Conservation (phyloP, 2,888 invertebrate species). For the Lasioglossum figueresi region DNA sequence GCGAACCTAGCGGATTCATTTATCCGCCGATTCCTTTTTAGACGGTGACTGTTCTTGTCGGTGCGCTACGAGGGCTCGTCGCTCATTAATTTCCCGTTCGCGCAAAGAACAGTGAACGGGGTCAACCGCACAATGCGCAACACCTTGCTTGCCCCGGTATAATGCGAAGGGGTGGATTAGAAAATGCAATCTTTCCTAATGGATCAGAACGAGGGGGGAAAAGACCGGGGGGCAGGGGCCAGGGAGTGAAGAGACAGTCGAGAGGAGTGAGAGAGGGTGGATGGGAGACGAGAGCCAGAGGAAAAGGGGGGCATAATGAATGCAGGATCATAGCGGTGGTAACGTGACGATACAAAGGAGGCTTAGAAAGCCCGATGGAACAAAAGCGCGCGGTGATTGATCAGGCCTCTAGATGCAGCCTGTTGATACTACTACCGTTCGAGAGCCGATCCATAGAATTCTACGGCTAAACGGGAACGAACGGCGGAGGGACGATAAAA, state of each 20-base stretch:
- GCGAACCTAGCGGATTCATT: neutral
- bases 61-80: neutral
- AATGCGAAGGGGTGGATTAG: slow-evolving; percentile 71
- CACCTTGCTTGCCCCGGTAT: slow-evolving; percentile 50
- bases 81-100: slow-evolving; percentile 53
- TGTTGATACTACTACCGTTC: slow-evolving; percentile 78
- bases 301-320: slow-evolving; percentile 75
- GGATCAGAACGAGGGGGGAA: slow-evolving; percentile 70
- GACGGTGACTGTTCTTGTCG: neutral
- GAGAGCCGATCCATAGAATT: slow-evolving; percentile 73
- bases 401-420: slow-evolving; percentile 79
- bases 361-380: slow-evolving; percentile 77
- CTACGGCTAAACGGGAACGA: slow-evolving; percentile 52
- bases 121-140: slow-evolving; percentile 62
- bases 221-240: slow-evolving; percentile 41
- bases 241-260: slow-evolving; percentile 47
- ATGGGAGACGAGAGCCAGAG: neutral
- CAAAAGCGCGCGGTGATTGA: slow-evolving; percentile 81
- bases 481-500: slow-evolving; percentile 51
- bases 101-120: slow-evolving; percentile 60
- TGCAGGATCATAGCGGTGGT: slow-evolving; percentile 77
- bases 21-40: neutral
- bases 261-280: slow-evolving; percentile 19
- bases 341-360: slow-evolving; percentile 78
- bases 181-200: slow-evolving; percentile 80